Evolutionary conservation across 2,113 vertebrate genomes (phyloP).

Genomic region (Cyprinus carpio): DNA sequence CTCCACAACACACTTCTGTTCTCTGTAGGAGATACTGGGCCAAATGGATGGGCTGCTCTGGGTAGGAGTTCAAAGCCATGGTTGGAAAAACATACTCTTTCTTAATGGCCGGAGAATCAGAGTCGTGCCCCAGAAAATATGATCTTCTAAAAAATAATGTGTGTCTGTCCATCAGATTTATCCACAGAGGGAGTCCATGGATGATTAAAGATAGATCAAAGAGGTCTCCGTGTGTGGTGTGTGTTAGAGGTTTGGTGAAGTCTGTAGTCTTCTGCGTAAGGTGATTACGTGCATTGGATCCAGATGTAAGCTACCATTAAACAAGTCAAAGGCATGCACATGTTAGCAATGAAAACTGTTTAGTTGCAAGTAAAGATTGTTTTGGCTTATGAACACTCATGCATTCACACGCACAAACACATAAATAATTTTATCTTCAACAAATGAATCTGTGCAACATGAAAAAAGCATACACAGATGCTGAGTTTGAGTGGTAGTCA

Average conservation of each 20-base stretch:
- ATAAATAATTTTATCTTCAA: slow-evolving; percentile 4
- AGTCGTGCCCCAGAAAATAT: slow-evolving; percentile 20
- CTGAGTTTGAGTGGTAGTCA: slow-evolving; percentile 33
- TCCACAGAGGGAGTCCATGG: slow-evolving; percentile 17
- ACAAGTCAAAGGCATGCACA: slow-evolving; percentile 2
- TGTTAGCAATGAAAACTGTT: slow-evolving; percentile 17
- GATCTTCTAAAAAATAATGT: slow-evolving; percentile 17
- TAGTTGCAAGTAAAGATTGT: neutral
- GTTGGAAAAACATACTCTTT: slow-evolving; percentile 8
- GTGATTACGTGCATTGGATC: slow-evolving; percentile 48
- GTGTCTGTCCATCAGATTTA: slow-evolving; percentile 38
- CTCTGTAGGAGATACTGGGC: slow-evolving; percentile 5
- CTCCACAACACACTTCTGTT: neutral
- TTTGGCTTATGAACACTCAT: neutral
- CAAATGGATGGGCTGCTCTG: neutral
- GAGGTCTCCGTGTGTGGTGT: neutral
- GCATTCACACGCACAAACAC: slow-evolving; percentile 14
- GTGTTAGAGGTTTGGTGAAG: slow-evolving; percentile 11
- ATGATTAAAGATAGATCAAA: slow-evolving; percentile 42
- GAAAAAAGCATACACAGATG: slow-evolving; percentile 5
- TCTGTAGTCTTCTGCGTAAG: slow-evolving; percentile 41
- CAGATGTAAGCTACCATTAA: slow-evolving; percentile 49
- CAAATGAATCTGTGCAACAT: slow-evolving; percentile 21
- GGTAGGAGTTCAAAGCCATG: neutral
- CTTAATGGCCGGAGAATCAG: slow-evolving; percentile 14